Base-by-base conservation (phyloP, 2,888 invertebrate species). In the Temnothorax ravouxi region DNA sequence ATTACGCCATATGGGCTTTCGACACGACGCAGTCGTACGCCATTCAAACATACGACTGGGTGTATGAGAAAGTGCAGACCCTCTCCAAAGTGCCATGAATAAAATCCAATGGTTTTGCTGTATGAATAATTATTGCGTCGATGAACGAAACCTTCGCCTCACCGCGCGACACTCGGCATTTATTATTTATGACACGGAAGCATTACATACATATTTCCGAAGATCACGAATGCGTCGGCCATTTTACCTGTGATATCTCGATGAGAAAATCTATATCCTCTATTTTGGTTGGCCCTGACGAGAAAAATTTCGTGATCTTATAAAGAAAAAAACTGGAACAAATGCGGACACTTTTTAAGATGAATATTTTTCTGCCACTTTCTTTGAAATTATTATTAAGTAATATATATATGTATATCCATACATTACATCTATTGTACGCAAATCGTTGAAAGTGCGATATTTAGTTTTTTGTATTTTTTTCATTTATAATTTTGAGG, bases 1-100 rank as follows among this genome's bases (percentile, higher is more conserved):
- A 96, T 95, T 97, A 97, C 85, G 96, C 97, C 0, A 95, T 96
- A 84, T 95, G 96, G 62, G 97, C 97, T 0, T 95, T 97, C 18
- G 97, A 97, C 91, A 96, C 96, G 84, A 97, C 97, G 21, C 96
- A 96, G 90, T 95, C 95, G 88, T 96, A 96, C 85, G 96, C 97
- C 79, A 95, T 96, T 11, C 96, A 97, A 88, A 97, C 97, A 92
- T 97, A 97, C 93, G 96, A 96, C 92, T 97, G 97, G 97, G 96
- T 97, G 89, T 96, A 97, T 94, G 96, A 98, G 95, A 97, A 98
- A 96, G 97, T 97, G 54, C 97, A 97, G 94, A 95, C 96, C 50
- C 96, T 97, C 93, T 97, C 97, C 13, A 96, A 97, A 95, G 96
- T 97, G 95, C 96, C 97, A 93, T 97, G 96, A 93, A 84, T 77